A percentile compares a stretch with the other conserved stretches of the same genome.
Evolutionary conservation across 2,888 invertebrate genomes (phyloP).

Genomic region (Apodemia hepburni): DNA sequence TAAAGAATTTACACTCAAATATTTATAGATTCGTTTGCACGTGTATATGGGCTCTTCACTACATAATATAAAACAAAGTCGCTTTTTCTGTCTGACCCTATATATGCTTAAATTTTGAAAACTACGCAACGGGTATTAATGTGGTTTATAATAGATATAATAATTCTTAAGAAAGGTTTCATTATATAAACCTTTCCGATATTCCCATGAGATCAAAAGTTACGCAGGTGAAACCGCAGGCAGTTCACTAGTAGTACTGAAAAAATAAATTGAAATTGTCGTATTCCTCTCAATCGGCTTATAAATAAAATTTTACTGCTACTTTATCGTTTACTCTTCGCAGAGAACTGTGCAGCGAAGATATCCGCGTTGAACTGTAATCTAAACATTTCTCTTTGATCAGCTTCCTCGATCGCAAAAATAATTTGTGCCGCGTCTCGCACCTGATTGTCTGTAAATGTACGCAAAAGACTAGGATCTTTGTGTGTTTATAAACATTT

Average conservation of each 20-base stretch:
- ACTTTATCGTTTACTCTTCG: background rate
- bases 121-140: too few relatives aligned
- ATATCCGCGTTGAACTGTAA: constrained; percentile 14
- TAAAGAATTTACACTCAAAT: background rate
- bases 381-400: constrained; percentile 36
- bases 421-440: constrained; percentile 32
- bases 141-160: too few relatives aligned
- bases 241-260: too few relatives aligned
- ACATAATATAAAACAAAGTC: too few relatives aligned
- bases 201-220: too few relatives aligned
- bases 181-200: too few relatives aligned
- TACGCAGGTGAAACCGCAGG: too few relatives aligned
- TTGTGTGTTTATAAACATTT: constrained; percentile 14
- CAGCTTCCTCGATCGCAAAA: constrained; percentile 31
- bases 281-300: background rate
- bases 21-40: background rate
- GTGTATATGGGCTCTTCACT: background rate
- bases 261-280: background rate
- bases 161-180: too few relatives aligned
- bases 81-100: too few relatives aligned
- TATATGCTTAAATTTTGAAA: too few relatives aligned
- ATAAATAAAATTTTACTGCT: background rate
- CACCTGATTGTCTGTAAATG: constrained; percentile 24
- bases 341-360: background rate
- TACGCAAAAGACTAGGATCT: background rate